A percentile compares a stretch with the other conserved stretches of the same genome.
Conservation (phyloP, 2,888 invertebrate genomes). For the Drosophila siamana region DNA sequence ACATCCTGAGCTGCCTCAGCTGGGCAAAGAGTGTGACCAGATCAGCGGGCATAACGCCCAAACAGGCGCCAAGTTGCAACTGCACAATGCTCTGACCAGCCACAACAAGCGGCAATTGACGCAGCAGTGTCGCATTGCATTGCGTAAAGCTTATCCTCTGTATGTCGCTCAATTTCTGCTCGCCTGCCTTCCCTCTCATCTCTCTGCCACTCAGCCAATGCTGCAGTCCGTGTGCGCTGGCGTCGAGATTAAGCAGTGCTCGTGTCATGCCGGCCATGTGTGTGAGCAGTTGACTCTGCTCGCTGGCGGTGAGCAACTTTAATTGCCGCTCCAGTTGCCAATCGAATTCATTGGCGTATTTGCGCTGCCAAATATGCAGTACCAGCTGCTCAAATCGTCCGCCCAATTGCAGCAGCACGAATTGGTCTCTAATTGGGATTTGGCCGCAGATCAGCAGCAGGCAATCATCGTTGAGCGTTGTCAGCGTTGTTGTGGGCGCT, state of each 20-base stretch:
- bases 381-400: slow-evolving; percentile 49
- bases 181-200: slow-evolving; percentile 7
- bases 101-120: slow-evolving; percentile 37
- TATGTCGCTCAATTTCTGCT: slow-evolving; percentile 22
- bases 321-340: slow-evolving; percentile 48
- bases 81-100: slow-evolving; percentile 44
- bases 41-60: slow-evolving; percentile 20
- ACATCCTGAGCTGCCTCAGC: slow-evolving; percentile 36
- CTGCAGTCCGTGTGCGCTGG: slow-evolving; percentile 19
- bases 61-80: slow-evolving; percentile 42
- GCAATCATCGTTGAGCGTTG: slow-evolving; percentile 66
- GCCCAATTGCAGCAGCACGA: slow-evolving; percentile 52
- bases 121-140: slow-evolving; percentile 36
- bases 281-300: slow-evolving; percentile 46
- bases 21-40: slow-evolving; percentile 35
- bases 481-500: slow-evolving; percentile 26
- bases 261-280: slow-evolving; percentile 44
- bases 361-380: slow-evolving; percentile 54
- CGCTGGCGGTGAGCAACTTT: slow-evolving; percentile 38
- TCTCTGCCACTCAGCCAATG: slow-evolving; percentile 28
- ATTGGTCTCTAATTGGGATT: slow-evolving; percentile 61
- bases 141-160: slow-evolving; percentile 48
- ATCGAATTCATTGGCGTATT: slow-evolving; percentile 55
- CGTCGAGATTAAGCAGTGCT: slow-evolving; percentile 53
- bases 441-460: slow-evolving; percentile 62